phyloP scores from a whole-genome alignment of 64 coral and sea anemone genomes.

The Porites australiensis region DNA sequence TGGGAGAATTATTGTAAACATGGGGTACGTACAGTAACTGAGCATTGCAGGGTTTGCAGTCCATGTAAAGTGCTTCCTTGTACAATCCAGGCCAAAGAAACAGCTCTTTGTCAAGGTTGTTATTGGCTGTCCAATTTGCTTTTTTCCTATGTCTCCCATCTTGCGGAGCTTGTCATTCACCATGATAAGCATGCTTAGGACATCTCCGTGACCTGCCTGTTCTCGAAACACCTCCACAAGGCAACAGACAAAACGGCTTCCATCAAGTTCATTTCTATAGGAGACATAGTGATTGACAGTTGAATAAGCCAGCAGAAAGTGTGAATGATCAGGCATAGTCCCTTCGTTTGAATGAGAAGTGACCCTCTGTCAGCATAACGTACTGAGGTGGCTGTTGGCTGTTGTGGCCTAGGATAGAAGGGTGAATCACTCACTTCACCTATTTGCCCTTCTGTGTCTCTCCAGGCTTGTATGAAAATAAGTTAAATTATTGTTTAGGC shows the following conservation, averaged over 20 bases:
- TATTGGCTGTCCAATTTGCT: conserved; percentile 74
- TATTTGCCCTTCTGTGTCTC: conserved; percentile 45
- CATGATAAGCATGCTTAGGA: conserved; percentile 82
- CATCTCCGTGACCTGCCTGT: conserved; percentile 55
- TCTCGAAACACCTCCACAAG: conserved; percentile 62
- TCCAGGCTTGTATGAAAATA: conserved; percentile 81
- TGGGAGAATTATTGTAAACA: too few species aligned
- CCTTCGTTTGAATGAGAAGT: neutral
- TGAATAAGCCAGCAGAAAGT: conserved; percentile 73
- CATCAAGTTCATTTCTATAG: conserved; percentile 47
- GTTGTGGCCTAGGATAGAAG: neutral
- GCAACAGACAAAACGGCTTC: conserved; percentile 73
- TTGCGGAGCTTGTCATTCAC: conserved; percentile 56
- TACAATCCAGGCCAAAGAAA: conserved; percentile 83
- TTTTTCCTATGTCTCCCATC: conserved; percentile 8
- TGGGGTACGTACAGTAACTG: too few species aligned
- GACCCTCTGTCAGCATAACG: neutral
- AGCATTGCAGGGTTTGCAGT: too few species aligned
- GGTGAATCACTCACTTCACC: conserved; percentile 63
- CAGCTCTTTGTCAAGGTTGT: conserved; percentile 82
- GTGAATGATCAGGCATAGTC: conserved; percentile 51
- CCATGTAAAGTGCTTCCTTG: too few species aligned
- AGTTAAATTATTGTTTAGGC: too few species aligned
- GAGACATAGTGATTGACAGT: conserved; percentile 65
- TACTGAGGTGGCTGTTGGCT: neutral